Evolutionary conservation across 2,113 vertebrate genomes (phyloP).

Genomic region (Daboia siamensis): DNA sequence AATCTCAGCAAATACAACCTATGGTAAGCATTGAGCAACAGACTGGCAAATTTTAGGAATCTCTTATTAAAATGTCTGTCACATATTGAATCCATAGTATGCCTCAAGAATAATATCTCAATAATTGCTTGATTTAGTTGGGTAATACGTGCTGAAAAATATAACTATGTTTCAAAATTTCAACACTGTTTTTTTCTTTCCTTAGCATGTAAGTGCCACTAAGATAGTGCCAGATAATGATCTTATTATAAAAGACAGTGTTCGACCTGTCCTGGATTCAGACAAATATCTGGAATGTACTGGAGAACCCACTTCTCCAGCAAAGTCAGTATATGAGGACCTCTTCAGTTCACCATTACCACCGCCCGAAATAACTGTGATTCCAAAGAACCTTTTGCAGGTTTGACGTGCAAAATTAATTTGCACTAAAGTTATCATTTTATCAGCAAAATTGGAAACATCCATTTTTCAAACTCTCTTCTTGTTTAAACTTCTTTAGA

Average conservation of each 20-base stretch:
- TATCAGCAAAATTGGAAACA: background rate
- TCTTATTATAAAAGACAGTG: conserved; percentile 17
- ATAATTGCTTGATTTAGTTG: background rate
- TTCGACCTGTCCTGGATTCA: conserved; percentile 43
- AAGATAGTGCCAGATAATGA: conserved; percentile 21
- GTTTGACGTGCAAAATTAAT: conserved; percentile 36
- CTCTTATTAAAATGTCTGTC: background rate
- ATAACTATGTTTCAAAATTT: background rate
- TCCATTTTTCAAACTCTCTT: background rate
- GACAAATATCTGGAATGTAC: conserved; percentile 54
- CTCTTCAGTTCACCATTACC: conserved; percentile 68
- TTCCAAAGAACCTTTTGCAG: conserved; percentile 74
- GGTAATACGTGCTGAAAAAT: background rate
- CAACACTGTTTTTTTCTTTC: conserved; percentile 10
- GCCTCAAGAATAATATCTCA: background rate
- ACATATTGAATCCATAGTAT: background rate
- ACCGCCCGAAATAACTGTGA: conserved; percentile 71
- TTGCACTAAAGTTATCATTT: background rate
- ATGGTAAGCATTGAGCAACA: conserved; percentile 47
- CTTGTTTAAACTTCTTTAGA: conserved; percentile 47
- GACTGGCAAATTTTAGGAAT: background rate
- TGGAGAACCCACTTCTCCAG: conserved; percentile 60
- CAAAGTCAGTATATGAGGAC: conserved; percentile 64
- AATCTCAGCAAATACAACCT: conserved; percentile 68
- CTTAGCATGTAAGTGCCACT: conserved; percentile 13